These are phyloP conservation scores for Tachyglossus aculeatus DNA, from an alignment of 2,797 vertebrate genomes.

Conservation along the genomic window DNA sequence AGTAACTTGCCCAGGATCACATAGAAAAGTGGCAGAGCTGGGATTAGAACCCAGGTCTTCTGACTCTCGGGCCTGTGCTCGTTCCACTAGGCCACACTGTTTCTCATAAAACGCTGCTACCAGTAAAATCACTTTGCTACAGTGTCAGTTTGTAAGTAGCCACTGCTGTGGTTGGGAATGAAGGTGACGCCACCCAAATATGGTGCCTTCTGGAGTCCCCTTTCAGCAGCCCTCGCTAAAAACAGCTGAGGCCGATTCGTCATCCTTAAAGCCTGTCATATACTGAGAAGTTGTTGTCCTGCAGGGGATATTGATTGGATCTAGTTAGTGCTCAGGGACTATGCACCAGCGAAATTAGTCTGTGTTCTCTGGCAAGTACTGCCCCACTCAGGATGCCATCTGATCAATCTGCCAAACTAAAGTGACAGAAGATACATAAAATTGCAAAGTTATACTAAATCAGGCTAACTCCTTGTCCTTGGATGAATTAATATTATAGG, in stretches of 20 bases:
- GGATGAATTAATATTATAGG: constrained; percentile 6
- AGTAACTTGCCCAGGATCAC: too few relatives aligned
- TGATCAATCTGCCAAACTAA: constrained; percentile 37
- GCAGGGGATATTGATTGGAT: not conserved
- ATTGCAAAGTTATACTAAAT: constrained; percentile 22
- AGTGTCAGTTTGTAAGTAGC: accelerated
- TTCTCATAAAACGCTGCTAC: too few relatives aligned
- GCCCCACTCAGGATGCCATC: constrained; percentile 20
- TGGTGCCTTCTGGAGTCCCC: not conserved
- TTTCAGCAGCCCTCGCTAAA: not conserved
- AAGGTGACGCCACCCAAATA: not conserved
- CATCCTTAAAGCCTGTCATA: not conserved
- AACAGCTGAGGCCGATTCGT: constrained; percentile 8
- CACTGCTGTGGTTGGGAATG: accelerated
- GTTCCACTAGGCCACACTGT: too few relatives aligned
- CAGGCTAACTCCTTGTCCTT: constrained; percentile 33
- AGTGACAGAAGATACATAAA: constrained; percentile 49
- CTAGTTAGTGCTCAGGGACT: constrained; percentile 18
- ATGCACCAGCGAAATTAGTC: constrained; percentile 19
- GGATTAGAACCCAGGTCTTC: too few relatives aligned
- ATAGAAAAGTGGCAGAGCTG: too few relatives aligned
- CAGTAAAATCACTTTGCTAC: too few relatives aligned
- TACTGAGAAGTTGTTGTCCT: not conserved
- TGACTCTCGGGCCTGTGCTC: too few relatives aligned
- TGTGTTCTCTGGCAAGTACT: not conserved